phyloP scores from a whole-genome alignment of 2,797 vertebrate genomes.

The Cryptoblepharus egeriae region DNA sequence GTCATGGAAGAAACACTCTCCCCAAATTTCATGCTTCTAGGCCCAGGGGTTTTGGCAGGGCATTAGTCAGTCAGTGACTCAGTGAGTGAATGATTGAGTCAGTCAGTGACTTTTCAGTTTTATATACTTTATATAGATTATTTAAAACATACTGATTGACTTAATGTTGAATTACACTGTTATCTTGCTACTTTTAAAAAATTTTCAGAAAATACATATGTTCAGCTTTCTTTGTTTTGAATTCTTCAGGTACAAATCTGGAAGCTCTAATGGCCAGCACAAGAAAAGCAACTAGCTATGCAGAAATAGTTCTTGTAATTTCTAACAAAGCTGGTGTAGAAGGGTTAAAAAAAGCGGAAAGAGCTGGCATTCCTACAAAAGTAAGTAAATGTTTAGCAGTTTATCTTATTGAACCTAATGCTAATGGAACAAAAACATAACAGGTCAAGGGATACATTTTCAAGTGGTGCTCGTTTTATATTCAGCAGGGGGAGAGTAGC shows the following conservation, averaged over 20 bases:
- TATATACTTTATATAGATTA: too few relatives aligned
- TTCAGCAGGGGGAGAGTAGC: too few relatives aligned
- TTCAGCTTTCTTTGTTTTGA: slow-evolving; percentile 7
- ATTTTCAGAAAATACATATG: slow-evolving; percentile 13
- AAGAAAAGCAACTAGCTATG: slow-evolving; percentile 81
- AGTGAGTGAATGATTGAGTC: too few relatives aligned
- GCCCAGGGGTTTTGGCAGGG: too few relatives aligned
- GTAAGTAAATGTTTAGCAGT: slow-evolving; percentile 71
- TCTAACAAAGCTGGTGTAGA: slow-evolving; percentile 90
- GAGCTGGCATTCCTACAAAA: slow-evolving; percentile 90
- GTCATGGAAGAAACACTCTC: too few relatives aligned
- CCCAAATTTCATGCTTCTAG: too few relatives aligned
- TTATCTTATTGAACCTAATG: background rate
- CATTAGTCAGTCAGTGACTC: too few relatives aligned
- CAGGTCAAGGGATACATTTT: too few relatives aligned
- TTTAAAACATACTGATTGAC: slow-evolving; percentile 26
- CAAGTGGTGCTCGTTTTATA: too few relatives aligned
- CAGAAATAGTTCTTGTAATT: slow-evolving; percentile 90
- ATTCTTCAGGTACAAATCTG: slow-evolving; percentile 89
- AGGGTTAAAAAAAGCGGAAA: slow-evolving; percentile 88
- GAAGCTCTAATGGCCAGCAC: slow-evolving; percentile 92
- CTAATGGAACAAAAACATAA: background rate
- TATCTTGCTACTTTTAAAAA: slow-evolving; percentile 30
- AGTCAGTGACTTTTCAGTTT: too few relatives aligned
- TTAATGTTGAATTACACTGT: slow-evolving; percentile 18